Evolutionary conservation across 2,888 invertebrate genomes (phyloP).

Genomic region (Chorisops tibialis): DNA sequence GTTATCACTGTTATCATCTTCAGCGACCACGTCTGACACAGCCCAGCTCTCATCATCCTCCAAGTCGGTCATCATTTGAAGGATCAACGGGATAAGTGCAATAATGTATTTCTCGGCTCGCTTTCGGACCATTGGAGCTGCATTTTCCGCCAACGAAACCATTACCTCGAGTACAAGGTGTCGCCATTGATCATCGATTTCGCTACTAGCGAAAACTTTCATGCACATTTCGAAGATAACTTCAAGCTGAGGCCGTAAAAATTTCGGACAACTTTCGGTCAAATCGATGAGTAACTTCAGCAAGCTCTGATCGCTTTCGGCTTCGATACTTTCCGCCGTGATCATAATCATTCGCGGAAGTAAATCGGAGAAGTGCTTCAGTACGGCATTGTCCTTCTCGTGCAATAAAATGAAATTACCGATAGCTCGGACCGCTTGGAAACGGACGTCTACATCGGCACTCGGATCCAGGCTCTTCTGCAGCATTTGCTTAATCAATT

Average conservation of each 20-base stretch:
- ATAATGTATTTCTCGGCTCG: conserved; percentile 80
- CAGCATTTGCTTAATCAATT: conserved; percentile 93
- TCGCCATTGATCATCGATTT: conserved; percentile 76
- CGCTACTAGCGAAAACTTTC: conserved; percentile 71
- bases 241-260: conserved; percentile 80
- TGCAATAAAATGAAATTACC: conserved; percentile 88
- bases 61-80: conserved; percentile 93
- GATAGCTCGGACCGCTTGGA: conserved; percentile 79
- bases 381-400: conserved; percentile 87
- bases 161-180: conserved; percentile 87
- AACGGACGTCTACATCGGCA: conserved; percentile 70
- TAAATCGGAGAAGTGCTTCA: conserved; percentile 84
- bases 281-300: conserved; percentile 92
- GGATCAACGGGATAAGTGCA: conserved; percentile 74
- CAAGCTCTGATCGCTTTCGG: conserved; percentile 83
- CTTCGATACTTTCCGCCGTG: conserved; percentile 73
- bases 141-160: conserved; percentile 81
- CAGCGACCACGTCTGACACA: conserved; percentile 77
- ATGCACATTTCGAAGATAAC: conserved; percentile 83
- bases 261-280: conserved; percentile 91
- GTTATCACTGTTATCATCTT: conserved; percentile 93
- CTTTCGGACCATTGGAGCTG: conserved; percentile 95
- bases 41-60: conserved; percentile 92
- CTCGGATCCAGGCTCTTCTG: conserved; percentile 73
- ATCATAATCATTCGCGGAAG: conserved; percentile 75